A percentile compares a stretch with the other conserved stretches of the same genome.
Conservation (phyloP, 1,140 invertebrate species). For the Cataglyphis hispanica region DNA sequence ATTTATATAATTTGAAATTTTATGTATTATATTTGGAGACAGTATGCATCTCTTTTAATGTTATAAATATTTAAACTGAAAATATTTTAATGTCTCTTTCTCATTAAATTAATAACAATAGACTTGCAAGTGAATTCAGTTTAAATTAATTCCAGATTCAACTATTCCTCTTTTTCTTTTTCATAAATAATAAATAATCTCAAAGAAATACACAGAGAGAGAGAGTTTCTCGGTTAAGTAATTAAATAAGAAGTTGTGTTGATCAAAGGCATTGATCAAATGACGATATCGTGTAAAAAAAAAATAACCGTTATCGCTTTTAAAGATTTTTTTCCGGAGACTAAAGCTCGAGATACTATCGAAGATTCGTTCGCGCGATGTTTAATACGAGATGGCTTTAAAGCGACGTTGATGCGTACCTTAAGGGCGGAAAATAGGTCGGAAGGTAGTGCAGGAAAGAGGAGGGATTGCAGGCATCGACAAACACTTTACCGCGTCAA, state of each 20-base stretch:
- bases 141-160: slow-evolving; percentile 1
- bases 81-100: background rate
- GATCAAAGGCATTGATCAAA: slow-evolving; percentile 51
- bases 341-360: slow-evolving; percentile 48
- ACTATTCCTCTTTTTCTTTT: background rate
- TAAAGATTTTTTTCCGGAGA: slow-evolving; percentile 49
- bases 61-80: background rate
- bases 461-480: slow-evolving; percentile 44
- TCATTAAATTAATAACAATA: background rate
- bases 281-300: slow-evolving; percentile 42
- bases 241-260: slow-evolving; percentile 26
- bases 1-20: background rate
- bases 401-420: slow-evolving; percentile 44
- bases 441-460: slow-evolving; percentile 44
- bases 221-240: background rate
- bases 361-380: slow-evolving; percentile 49
- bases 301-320: slow-evolving; percentile 31
- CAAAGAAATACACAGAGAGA: background rate
- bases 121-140: slow-evolving; percentile 7
- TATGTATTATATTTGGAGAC: background rate
- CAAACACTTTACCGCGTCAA: slow-evolving; percentile 47
- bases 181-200: slow-evolving; percentile 37
- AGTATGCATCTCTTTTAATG: background rate
- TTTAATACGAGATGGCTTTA: slow-evolving; percentile 40
- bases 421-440: slow-evolving; percentile 56